These are phyloP conservation scores for Tetragonula clypearis DNA, from an alignment of 1,140 invertebrate species.

Conservation along the genomic window DNA sequence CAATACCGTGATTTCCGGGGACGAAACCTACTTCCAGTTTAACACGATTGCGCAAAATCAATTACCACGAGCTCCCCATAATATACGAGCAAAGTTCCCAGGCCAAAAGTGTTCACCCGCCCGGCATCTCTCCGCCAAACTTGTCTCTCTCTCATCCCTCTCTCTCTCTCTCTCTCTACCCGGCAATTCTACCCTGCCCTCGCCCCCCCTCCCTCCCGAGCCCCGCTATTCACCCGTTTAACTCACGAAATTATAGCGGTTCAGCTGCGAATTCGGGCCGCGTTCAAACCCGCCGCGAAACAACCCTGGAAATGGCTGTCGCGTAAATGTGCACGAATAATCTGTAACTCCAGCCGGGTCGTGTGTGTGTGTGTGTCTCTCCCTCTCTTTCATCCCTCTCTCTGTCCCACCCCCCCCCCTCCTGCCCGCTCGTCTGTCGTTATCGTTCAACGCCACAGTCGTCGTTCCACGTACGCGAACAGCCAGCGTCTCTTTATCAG, in stretches of 20 bases:
- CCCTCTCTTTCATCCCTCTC: neutral
- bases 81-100: constrained; percentile 53
- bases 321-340: constrained; percentile 39
- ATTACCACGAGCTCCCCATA: constrained; percentile 53
- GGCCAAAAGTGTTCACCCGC: constrained; percentile 39
- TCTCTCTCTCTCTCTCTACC: neutral
- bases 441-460: constrained; percentile 29
- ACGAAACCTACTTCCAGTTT: constrained; percentile 52
- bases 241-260: constrained; percentile 52
- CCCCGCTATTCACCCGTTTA: constrained; percentile 14
- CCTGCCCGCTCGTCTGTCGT: neutral
- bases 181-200: constrained; percentile 3
- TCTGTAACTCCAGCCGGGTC: constrained; percentile 30
- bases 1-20: constrained; percentile 52
- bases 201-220: neutral
- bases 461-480: neutral
- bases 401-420: neutral
- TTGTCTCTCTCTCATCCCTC: constrained; percentile 29
- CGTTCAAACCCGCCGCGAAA: constrained; percentile 36
- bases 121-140: constrained; percentile 11
- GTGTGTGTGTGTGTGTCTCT: neutral
- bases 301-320: constrained; percentile 31
- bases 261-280: constrained; percentile 36
- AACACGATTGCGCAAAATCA: constrained; percentile 58
- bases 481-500: constrained; percentile 15